Conservation (phyloP, 2,888 invertebrate species). For the Spilarctia lutea region DNA sequence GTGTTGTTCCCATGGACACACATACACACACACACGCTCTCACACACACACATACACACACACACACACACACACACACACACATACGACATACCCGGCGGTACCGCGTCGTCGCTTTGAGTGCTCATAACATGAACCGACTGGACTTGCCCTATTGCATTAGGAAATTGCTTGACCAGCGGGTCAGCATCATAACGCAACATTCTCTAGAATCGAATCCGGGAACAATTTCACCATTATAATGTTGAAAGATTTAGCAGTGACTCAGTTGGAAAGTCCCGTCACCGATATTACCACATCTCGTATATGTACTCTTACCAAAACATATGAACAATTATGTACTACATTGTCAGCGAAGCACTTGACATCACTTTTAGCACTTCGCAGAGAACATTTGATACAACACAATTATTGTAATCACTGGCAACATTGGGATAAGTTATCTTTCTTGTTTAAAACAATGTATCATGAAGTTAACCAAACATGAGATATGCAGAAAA, state of each 20-base stretch:
- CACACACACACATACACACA: not conserved
- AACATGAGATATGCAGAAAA: not conserved
- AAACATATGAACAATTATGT: not conserved
- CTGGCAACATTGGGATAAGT: not conserved
- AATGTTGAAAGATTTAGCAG: not conserved
- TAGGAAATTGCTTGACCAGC: not conserved
- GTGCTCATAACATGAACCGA: too few species aligned
- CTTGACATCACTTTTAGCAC: not conserved
- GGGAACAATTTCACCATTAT: not conserved
- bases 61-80: too few species aligned
- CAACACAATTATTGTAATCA: not conserved
- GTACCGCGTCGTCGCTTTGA: too few species aligned
- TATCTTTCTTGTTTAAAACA: not conserved
- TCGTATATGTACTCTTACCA: not conserved
- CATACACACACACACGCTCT: not conserved
- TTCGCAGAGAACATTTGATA: not conserved
- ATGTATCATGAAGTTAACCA: not conserved
- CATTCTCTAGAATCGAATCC: not conserved
- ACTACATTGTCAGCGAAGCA: not conserved
- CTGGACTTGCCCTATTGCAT: not conserved
- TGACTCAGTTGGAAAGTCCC: not conserved
- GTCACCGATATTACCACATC: not conserved
- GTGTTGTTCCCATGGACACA: too few species aligned
- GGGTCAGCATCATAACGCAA: constrained; percentile 5
- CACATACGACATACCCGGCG: too few species aligned